Evolutionary conservation across 2,888 invertebrate species (phyloP).

Genomic region (Acanthosepion lycidas): DNA sequence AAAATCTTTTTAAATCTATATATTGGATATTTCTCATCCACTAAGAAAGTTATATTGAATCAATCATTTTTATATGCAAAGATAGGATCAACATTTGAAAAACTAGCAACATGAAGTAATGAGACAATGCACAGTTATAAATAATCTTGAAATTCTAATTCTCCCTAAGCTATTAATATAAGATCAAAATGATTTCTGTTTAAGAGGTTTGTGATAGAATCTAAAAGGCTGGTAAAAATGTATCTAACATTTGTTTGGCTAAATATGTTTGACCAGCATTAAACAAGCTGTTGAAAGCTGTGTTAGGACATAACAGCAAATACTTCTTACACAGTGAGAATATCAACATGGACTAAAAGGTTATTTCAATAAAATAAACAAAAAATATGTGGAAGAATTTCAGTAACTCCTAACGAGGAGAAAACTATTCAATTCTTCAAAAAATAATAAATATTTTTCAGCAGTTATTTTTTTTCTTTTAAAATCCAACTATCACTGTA

Average conservation of each 20-base stretch:
- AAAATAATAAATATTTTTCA: too few relatives aligned
- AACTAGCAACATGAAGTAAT: too few relatives aligned
- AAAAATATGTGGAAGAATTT: neutral
- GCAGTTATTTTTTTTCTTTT: neutral
- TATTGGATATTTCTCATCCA: too few relatives aligned
- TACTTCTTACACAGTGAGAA: neutral
- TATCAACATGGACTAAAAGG: neutral
- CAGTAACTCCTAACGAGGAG: too few relatives aligned
- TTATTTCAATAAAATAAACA: neutral
- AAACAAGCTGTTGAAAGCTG: neutral
- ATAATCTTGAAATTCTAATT: neutral
- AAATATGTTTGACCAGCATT: too few relatives aligned
- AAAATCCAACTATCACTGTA: neutral
- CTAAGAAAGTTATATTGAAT: too few relatives aligned
- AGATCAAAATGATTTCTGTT: neutral
- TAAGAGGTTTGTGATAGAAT: neutral
- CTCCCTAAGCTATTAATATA: neutral
- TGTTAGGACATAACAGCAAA: neutral
- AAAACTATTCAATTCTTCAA: too few relatives aligned
- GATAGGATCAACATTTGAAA: too few relatives aligned
- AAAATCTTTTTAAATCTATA: too few relatives aligned
- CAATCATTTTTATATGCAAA: too few relatives aligned
- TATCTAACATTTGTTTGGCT: neutral
- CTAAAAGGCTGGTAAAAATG: neutral
- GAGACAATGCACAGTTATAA: too few relatives aligned